A percentile compares a stretch with the other conserved stretches of the same genome.
phyloP scores from a whole-genome alignment of 2,113 vertebrate species.

The Marmota flaviventris region DNA sequence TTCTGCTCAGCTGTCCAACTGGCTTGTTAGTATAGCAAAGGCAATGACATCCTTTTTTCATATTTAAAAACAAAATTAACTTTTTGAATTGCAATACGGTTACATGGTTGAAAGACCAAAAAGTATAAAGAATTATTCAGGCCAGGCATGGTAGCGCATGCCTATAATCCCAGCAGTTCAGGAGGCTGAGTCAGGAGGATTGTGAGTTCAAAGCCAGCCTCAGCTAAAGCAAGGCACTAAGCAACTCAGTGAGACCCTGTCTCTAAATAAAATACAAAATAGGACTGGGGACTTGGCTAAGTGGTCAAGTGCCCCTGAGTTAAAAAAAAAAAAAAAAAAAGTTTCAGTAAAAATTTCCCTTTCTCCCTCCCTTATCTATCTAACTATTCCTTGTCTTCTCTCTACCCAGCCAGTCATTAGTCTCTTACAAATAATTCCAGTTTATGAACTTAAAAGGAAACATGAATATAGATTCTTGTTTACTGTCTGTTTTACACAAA shows the following conservation, averaged over 20 bases:
- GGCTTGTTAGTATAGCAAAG: background rate
- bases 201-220: no score
- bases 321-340: no score
- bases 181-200: no score
- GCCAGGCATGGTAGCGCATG: no score
- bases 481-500: background rate
- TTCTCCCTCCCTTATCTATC: background rate
- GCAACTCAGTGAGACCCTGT: no score
- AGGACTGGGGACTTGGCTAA: no score
- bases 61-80: background rate
- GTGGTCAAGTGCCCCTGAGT: no score
- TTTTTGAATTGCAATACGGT: conserved; percentile 1
- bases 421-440: background rate
- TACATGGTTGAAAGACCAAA: conserved; percentile 27
- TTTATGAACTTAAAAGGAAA: conserved; percentile 2
- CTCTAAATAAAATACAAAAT: no score
- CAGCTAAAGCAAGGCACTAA: no score
- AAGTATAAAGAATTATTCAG: background rate
- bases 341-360: background rate
- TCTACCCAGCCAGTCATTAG: background rate
- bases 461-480: background rate
- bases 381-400: background rate
- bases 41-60: background rate
- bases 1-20: background rate
- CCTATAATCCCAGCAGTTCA: no score